phyloP scores from a whole-genome alignment of 2,113 vertebrate species.

The Galemys pyrenaicus region DNA sequence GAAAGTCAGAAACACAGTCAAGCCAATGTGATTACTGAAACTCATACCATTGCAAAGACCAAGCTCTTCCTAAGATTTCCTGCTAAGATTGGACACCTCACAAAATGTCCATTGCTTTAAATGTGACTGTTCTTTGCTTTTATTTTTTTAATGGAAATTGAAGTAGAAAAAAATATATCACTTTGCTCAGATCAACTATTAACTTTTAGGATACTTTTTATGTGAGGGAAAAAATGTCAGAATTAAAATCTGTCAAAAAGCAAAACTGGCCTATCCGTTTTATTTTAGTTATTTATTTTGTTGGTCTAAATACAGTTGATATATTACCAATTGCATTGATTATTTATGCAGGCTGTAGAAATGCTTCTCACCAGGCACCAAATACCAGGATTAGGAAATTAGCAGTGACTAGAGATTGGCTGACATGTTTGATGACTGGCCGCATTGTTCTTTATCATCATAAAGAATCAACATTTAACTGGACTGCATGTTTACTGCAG shows the following conservation, averaged over 20 bases:
- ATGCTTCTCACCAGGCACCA: background rate
- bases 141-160: background rate
- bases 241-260: conserved; percentile 42
- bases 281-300: background rate
- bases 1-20: background rate
- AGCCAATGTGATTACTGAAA: background rate
- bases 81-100: background rate
- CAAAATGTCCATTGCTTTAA: background rate
- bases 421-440: background rate
- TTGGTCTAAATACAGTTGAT: background rate
- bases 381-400: background rate
- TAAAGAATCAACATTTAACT: background rate
- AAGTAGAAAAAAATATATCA: background rate
- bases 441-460: background rate
- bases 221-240: background rate
- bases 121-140: background rate
- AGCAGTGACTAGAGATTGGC: background rate
- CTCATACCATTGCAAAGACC: background rate
- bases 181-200: conserved; percentile 26
- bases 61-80: background rate
- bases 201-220: conserved; percentile 2
- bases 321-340: background rate
- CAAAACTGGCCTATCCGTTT: background rate
- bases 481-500: background rate
- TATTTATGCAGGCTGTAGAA: background rate